Conservation (phyloP, 1,140 invertebrate genomes). For the Macrocentrus cingulum region DNA sequence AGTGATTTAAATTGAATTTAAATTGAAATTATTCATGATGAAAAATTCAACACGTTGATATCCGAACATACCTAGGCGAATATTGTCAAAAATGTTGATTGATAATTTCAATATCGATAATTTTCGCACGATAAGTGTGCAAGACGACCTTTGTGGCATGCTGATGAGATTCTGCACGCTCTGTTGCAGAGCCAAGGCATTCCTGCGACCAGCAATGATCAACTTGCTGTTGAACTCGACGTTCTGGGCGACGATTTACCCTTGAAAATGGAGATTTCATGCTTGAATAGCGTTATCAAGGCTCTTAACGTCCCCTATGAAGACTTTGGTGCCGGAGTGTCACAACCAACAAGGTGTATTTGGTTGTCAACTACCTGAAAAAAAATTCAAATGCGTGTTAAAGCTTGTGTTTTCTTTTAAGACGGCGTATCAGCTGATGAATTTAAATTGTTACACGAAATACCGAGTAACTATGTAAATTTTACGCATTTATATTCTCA, state of each 20-base stretch:
- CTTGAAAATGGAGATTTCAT: conserved; percentile 90
- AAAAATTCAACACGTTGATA: conserved; percentile 97
- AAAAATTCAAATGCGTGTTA: neutral
- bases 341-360: conserved; percentile 59
- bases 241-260: conserved; percentile 95
- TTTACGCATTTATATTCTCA: conserved; percentile 4
- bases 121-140: too few species aligned
- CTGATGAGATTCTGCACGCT: conserved; percentile 98
- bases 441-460: conserved; percentile 95
- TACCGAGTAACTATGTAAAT: conserved; percentile 66
- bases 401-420: conserved; percentile 59
- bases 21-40: too few species aligned
- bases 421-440: conserved; percentile 94
- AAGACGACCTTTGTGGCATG: conserved; percentile 98
- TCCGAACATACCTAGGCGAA: conserved; percentile 95
- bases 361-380: conserved; percentile 11
- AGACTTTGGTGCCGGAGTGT: conserved; percentile 84
- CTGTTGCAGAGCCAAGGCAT: conserved; percentile 93
- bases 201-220: conserved; percentile 98
- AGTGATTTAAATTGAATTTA: too few species aligned
- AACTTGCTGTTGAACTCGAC: conserved; percentile 95
- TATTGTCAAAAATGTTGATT: conserved; percentile 23
- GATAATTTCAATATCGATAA: too few species aligned
- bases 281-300: conserved; percentile 90
- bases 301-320: conserved; percentile 84